phyloP scores from a whole-genome alignment of 1,140 invertebrate species.

The Drosophila novamexicana region DNA sequence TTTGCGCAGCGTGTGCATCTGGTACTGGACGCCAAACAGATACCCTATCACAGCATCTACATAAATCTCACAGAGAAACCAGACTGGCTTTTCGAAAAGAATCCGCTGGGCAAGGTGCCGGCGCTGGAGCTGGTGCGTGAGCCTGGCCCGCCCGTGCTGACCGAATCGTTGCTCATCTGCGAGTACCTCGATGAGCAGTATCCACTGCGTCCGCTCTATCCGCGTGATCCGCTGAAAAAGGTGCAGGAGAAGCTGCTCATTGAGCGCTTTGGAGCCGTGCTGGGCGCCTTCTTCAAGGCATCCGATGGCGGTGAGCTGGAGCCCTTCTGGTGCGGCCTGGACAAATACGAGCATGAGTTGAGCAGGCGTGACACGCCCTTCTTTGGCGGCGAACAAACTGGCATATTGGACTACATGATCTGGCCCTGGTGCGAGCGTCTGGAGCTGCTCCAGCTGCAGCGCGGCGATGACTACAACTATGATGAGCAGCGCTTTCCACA shows the following conservation, averaged over 20 bases:
- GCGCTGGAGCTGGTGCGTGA: constrained; percentile 89
- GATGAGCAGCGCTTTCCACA: constrained; percentile 78
- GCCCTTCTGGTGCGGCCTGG: constrained; percentile 85
- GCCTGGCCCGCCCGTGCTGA: constrained; percentile 86
- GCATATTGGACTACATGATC: constrained; percentile 95
- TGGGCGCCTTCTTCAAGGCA: constrained; percentile 69
- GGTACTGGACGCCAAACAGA: constrained; percentile 92
- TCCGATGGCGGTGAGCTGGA: constrained; percentile 66
- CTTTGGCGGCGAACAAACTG: constrained; percentile 89
- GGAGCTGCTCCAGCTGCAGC: constrained; percentile 72
- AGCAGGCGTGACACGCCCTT: constrained; percentile 87
- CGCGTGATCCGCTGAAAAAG: constrained; percentile 90
- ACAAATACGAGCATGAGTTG: constrained; percentile 89
- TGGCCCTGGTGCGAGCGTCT: constrained; percentile 94
- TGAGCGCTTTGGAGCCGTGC: constrained; percentile 86
- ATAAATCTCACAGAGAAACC: constrained; percentile 93
- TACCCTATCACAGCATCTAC: constrained; percentile 94
- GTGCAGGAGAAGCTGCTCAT: constrained; percentile 93
- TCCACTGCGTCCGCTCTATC: constrained; percentile 88
- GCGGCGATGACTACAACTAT: constrained; percentile 76
- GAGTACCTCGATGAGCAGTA: constrained; percentile 95
- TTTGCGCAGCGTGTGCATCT: constrained; percentile 94
- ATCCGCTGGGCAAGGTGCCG: constrained; percentile 92
- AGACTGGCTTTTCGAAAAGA: constrained; percentile 90
- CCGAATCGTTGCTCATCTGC: constrained; percentile 92